Evolutionary conservation across 2,797 vertebrate genomes (phyloP), one percentile per base, ranked within the genome.

Genomic region (Leptatherina wallacei): DNA sequence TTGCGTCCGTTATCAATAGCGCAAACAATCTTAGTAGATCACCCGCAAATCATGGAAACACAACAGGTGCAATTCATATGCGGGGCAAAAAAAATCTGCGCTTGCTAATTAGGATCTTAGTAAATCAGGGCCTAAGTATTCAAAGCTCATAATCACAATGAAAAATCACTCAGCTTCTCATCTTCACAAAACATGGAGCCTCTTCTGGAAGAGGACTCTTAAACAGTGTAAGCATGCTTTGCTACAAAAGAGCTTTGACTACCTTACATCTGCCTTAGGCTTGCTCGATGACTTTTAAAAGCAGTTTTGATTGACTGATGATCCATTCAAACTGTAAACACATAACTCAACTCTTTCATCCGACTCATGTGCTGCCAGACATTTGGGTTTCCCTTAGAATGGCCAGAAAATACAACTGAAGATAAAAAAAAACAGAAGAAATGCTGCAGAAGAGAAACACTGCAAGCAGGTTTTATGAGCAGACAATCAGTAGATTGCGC

Each of bases 401-500:
- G 29, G 24, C 0, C 4, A 16, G 10, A 63, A 75, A 73, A 44
- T 3, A 20, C 32, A 40, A 6, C 3, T 24, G 3, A 1, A 35
- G 7, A 6, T 6, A 35, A 9, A 9, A 6, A 35, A 35, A 35
- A 6, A n/a, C 32, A 40, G 59, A 22, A 47, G 14, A 18, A 3
- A 2, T 20, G 27, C 38, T 40, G 49, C 36, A 0, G 22, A 10
- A 1, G 2, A 42, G 30, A 69, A 47, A 47, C 0, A 9, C 20
- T 3, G 1, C 36, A 24, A 38, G 32, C 6, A 55, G 1, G 4
- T 58, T 76, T 81, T 63, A 72, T 5, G 2, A 9, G 20, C 35
- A 35, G 40, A 57, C 14, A 61, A 52, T 72, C 33, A 60, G 33
- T 12, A 24, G 49, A 59, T 20, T 61, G 13, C 44, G 70, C 29